Percentiles rank a stretch among this genome's conserved stretches.
These are phyloP conservation scores for Drymodes brunneopygia DNA, from an alignment of 2,113 vertebrate genomes.

Conservation along the genomic window DNA sequence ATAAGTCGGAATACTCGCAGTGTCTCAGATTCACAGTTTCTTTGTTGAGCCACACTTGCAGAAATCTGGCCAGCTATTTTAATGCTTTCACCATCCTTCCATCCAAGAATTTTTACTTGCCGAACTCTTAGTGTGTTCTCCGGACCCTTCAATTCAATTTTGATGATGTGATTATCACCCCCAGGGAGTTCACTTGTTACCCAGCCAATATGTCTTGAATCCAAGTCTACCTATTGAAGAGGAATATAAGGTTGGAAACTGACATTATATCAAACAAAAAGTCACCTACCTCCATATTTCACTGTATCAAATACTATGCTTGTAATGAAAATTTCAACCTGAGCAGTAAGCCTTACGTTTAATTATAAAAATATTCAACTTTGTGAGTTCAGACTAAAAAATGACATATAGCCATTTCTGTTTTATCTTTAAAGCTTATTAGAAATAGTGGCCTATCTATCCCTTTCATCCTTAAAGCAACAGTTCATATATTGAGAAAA, in stretches of 20 bases:
- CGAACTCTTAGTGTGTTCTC: constrained; percentile 97
- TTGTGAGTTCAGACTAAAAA: neutral
- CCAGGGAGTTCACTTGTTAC: constrained; percentile 96
- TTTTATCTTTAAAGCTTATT: neutral
- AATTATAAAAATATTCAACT: neutral
- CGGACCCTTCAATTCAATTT: constrained; percentile 96
- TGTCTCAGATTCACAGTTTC: constrained; percentile 96
- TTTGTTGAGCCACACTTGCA: constrained; percentile 93
- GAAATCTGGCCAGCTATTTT: constrained; percentile 96
- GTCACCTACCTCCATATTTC: neutral
- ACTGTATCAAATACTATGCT: neutral
- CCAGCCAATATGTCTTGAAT: constrained; percentile 98
- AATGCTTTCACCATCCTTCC: constrained; percentile 96
- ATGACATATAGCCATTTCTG: neutral
- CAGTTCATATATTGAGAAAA: neutral
- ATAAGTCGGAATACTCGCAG: constrained; percentile 95
- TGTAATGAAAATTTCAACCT: neutral
- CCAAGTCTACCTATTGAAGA: constrained; percentile 86
- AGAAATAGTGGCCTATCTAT: neutral
- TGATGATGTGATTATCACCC: constrained; percentile 93
- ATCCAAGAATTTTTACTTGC: constrained; percentile 97
- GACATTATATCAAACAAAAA: neutral
- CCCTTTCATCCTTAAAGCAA: neutral
- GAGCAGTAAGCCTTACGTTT: neutral
- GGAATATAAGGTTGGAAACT: constrained; percentile 24